Evolutionary conservation across 2,113 vertebrate genomes (phyloP).

Genomic region (Aldabrachelys gigantea): DNA sequence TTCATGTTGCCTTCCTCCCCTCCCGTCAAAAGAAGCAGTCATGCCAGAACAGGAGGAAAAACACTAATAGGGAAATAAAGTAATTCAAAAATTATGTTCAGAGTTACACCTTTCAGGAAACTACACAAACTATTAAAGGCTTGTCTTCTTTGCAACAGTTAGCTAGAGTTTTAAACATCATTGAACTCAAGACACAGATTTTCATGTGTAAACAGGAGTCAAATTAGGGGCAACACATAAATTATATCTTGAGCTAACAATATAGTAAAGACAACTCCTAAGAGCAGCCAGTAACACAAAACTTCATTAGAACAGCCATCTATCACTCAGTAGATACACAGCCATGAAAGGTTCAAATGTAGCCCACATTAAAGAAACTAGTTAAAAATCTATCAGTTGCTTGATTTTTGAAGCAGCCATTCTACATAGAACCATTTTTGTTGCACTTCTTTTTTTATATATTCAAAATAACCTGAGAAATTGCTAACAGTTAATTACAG

Average conservation of each 20-base stretch:
- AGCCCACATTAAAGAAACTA: not conserved
- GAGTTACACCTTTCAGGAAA: not conserved
- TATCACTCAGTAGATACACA: not conserved
- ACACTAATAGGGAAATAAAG: not conserved
- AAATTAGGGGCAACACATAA: not conserved
- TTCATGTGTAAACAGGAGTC: fast-evolving
- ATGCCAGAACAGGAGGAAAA: not conserved
- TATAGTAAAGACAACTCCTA: not conserved
- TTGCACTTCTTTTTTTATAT: not conserved
- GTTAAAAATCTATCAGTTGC: not conserved
- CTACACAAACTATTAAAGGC: not conserved
- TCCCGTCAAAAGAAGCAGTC: not conserved
- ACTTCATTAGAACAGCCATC: not conserved
- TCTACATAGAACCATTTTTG: not conserved
- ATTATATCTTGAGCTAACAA: not conserved
- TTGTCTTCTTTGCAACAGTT: not conserved
- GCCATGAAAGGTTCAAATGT: not conserved
- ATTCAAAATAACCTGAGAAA: not conserved
- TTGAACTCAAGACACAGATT: not conserved
- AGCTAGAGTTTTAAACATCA: not conserved
- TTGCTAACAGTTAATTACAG: not conserved
- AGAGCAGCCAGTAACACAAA: not conserved
- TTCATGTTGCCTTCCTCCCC: not conserved
- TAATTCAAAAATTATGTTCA: not conserved
- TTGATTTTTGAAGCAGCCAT: not conserved